Evolutionary conservation across 2,888 invertebrate species (phyloP).

Genomic region (Agyllia agylla): DNA sequence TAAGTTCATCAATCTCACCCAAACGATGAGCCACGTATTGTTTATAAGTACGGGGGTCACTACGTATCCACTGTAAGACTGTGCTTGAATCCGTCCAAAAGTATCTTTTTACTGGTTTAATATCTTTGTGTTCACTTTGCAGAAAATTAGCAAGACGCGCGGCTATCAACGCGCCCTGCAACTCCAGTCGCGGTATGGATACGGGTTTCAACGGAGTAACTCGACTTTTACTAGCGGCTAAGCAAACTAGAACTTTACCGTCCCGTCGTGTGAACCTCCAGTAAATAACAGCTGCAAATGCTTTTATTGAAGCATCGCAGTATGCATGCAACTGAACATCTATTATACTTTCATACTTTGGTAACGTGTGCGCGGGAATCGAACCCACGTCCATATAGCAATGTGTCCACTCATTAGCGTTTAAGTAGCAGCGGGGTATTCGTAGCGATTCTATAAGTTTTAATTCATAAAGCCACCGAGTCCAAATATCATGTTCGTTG

Average conservation of each 20-base stretch:
- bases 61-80: constrained; percentile 24
- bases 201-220: constrained; percentile 62
- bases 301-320: constrained; percentile 77
- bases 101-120: constrained; percentile 6
- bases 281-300: constrained; percentile 77
- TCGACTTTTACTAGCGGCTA: constrained; percentile 60
- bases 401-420: not conserved
- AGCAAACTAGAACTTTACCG: constrained; percentile 46
- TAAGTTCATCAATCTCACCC: constrained; percentile 36
- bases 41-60: constrained; percentile 30
- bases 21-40: constrained; percentile 34
- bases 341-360: constrained; percentile 12
- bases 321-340: constrained; percentile 73
- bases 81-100: constrained; percentile 41
- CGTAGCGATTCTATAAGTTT: not conserved
- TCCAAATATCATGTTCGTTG: constrained; percentile 18
- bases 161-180: constrained; percentile 23
- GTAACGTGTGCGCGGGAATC: not conserved
- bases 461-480: constrained; percentile 38
- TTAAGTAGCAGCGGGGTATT: constrained; percentile 46
- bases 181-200: constrained; percentile 30
- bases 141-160: constrained; percentile 15
- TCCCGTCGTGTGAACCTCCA: constrained; percentile 52
- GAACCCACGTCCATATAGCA: constrained; percentile 31
- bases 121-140: constrained; percentile 13